Evolutionary conservation across 1,140 invertebrate species (phyloP).

Genomic region (Caerostris darwini): DNA sequence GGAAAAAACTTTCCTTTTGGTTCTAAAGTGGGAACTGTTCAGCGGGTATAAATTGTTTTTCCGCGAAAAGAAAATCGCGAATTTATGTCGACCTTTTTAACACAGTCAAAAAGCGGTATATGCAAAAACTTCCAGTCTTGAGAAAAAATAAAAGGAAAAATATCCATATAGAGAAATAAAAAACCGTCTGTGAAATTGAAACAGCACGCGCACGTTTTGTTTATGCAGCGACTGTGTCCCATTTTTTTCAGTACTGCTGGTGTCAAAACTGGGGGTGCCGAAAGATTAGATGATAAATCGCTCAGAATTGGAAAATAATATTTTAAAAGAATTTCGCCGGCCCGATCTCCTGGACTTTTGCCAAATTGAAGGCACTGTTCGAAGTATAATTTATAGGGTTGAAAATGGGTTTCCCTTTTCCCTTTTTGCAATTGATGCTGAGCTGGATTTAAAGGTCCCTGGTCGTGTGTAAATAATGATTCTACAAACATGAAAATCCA

Average conservation of each 20-base stretch:
- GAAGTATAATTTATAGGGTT: slow-evolving; percentile 58
- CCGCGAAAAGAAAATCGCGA: slow-evolving; percentile 26
- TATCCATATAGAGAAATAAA: slow-evolving; percentile 56
- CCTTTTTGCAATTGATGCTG: neutral
- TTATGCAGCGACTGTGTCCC: slow-evolving; percentile 16
- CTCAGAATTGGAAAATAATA: slow-evolving; percentile 67
- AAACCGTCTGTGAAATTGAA: slow-evolving; percentile 21
- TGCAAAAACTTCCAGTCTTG: neutral
- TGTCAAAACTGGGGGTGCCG: slow-evolving; percentile 54
- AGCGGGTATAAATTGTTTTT: too few relatives aligned
- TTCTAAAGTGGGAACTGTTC: too few relatives aligned
- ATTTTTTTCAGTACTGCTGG: slow-evolving; percentile 43
- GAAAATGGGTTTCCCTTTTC: neutral
- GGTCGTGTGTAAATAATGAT: slow-evolving; percentile 22
- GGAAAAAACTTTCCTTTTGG: too few relatives aligned
- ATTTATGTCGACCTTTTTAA: slow-evolving; percentile 71
- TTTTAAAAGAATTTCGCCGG: slow-evolving; percentile 62
- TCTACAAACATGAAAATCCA: neutral
- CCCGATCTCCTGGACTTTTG: slow-evolving; percentile 51
- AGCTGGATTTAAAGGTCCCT: neutral
- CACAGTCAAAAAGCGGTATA: slow-evolving; percentile 61
- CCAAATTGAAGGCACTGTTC: slow-evolving; percentile 53
- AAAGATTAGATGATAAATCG: slow-evolving; percentile 76
- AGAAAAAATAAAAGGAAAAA: neutral
- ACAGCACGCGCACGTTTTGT: slow-evolving; percentile 66